Evolutionary conservation across 2,797 vertebrate genomes (phyloP), one percentile per base, ranked within the genome.

Genomic region (Sebastes cheni): DNA sequence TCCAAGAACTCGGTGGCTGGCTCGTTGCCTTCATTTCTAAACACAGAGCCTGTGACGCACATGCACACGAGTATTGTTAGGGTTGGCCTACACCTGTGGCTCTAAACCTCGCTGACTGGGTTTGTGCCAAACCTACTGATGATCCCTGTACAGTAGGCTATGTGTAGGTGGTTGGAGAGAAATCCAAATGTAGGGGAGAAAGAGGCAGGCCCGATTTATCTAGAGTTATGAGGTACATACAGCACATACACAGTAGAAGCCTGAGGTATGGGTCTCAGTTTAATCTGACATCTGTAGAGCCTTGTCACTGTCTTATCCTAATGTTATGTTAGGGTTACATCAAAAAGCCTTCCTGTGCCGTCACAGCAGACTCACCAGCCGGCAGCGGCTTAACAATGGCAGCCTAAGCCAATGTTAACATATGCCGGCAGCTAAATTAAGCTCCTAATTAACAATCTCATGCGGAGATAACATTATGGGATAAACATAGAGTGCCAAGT

Each of bases 381-480:
- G 89, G 76, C 82, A 89, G 72, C 91, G 85, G 90, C 92, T 92
- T 91, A 93, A 90, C 84, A 93, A 90, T 86, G 85, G 85, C 82
- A 80, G 90, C 77, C 89, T 92, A 92, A 93, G 93, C 95, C 94
- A 95, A 95, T 83, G 86, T 88, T 90, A 94, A 95, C 95, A 95
- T 95, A 95, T 95, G 94, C 94, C 90, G 78, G 91, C 90, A 90
- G 93, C 95, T 95, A 96, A 96, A 96, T 95, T 95, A 95, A 95
- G 95, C 90, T 92, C 90, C 93, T 94, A 94, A 96, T 96, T 95
- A 96, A 94, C 91, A 91, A 93, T 92, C 88, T 89, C 95, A 95
- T 87, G 90, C 91, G 42, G 93, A 89, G 94, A 94, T 93, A 95
- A 94, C 90, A 93, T 94, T 94, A 95, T 93, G 93, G 92, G 94